Evolutionary conservation across 2,113 vertebrate species (phyloP), one percentile per base, ranked within the genome.

Genomic region (Coptodon rendalli): DNA sequence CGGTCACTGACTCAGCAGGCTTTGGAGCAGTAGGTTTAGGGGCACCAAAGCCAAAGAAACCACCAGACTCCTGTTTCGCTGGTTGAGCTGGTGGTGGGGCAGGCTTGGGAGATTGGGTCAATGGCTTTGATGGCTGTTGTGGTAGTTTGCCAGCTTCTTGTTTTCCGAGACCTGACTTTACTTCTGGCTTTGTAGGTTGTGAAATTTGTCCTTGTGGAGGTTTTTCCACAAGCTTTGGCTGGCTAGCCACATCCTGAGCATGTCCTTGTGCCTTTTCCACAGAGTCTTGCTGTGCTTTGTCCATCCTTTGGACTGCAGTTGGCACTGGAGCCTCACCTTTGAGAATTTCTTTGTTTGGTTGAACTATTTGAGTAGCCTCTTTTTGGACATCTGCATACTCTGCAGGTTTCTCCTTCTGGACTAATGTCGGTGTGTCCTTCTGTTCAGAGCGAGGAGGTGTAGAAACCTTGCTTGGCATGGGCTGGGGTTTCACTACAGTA

Each of bases 41-140:
- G 36, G 90, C 86, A 24, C 95, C 95, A 76, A 96, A 96, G 36
- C 95, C 96, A 94, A 96, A 96, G 95, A 99, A 97, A 17, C 95
- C 96, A 92, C 94, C 96, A 92, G 29, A 96, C 73, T 90, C 95
- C 68, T 97, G 97, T 66, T 97, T 98, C 7, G 91, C 85, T 53
- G 96, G 92, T n/a, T 94, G 90, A 71, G 91, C 24, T 79, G 54
- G 13, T 40, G 17, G 85, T 87, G 96, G 95, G 43, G 84, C 85
- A 90, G 95, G 57, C 90, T 95, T 97, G 54, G 91, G 31, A 86
- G 94, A 87, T 50, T 87, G 3, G 4, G 93, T 94, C 8, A 82
- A 90, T 36, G 93, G 94, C 91, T 97, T 97, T 82, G 90, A 82
- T 84, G 89, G 57, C n/a, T 89, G 92, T 84, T 96, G 80, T 56